A percentile compares a stretch with the other conserved stretches of the same genome.
phyloP scores from a whole-genome alignment of 2,888 invertebrate genomes.

The Ariolimax columbianus region DNA sequence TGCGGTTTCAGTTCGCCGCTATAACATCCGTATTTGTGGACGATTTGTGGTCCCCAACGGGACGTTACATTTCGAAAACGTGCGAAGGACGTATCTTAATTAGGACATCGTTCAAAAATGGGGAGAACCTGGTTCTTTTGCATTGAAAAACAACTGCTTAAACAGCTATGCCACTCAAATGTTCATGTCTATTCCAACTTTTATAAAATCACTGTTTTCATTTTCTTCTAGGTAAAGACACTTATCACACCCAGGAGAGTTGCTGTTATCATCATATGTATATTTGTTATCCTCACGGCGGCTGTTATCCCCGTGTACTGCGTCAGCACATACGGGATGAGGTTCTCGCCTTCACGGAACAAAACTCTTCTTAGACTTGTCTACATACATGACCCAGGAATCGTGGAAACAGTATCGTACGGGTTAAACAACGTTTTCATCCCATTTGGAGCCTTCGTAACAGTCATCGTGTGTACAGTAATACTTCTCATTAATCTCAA shows the following conservation, averaged over 20 bases:
- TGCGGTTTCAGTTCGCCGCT: too few species aligned
- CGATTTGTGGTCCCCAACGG: too few species aligned
- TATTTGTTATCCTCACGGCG: not conserved
- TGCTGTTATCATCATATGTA: not conserved
- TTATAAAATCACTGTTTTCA: too few species aligned
- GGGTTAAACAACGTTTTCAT: not conserved
- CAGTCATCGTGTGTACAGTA: not conserved
- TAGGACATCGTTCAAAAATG: too few species aligned
- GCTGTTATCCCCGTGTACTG: constrained; percentile 25
- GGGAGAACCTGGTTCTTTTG: too few species aligned
- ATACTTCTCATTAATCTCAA: not conserved
- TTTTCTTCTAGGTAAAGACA: constrained; percentile 8
- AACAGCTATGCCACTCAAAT: too few species aligned
- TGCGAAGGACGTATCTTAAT: too few species aligned
- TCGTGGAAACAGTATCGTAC: not conserved
- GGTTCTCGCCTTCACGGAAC: constrained; percentile 16
- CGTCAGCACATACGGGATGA: not conserved
- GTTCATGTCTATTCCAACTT: too few species aligned
- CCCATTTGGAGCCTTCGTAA: not conserved
- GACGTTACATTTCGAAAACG: too few species aligned
- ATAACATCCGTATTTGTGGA: too few species aligned
- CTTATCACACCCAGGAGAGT: constrained; percentile 22
- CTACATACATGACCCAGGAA: constrained; percentile 3
- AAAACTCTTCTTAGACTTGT: constrained; percentile 24
- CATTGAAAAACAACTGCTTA: too few species aligned